Base-by-base conservation (phyloP, 2,888 invertebrate genomes). In the Habrosyne pyritoides region DNA sequence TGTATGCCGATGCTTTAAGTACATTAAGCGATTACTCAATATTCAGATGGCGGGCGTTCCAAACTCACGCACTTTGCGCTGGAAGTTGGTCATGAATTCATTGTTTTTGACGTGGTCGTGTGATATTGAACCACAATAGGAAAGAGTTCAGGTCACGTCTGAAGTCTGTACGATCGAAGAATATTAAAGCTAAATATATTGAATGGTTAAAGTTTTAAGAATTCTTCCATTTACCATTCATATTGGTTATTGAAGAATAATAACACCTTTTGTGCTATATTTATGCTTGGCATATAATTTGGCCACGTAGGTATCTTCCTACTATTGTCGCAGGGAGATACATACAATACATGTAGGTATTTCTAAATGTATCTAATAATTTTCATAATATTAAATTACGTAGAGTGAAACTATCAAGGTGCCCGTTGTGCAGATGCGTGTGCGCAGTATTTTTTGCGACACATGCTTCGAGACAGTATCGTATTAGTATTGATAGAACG, bases 61-160 rank as follows among this genome's bases (percentile, higher is more conserved):
- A 65, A 77, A 78, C 86, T 79, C 83, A 84, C 86, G 84, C 86
- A 79, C 78, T 64, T 56, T 59, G 64, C 66, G 64, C 66, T 84
- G 84, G 84, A 81, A 86, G 84, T 87, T 87, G 86, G 82, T 89
- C 87, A 83, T 91, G 89, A 86, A 85, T 86, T 89, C 85, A 90
- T 91, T 91, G 89, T 91, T 89, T 89, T 84, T 86, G 81, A 86
- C 82, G 80, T 80, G 78, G 80, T 79, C 82, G 85, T 84, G 85
- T 87, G 86, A 87, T 89, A 90, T 88, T 86, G 84, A 84, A 87
- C 87, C 81, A 86, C 84, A 84, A 82, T 87, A 88, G 83, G 79
- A 87, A 90, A 88, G 86, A 86, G 87, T 88, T 87, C 86, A 85
- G 83, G 84, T 89, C 91, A 91, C 91, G 91, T 91, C 79, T 83